phyloP scores from a whole-genome alignment of 2,888 invertebrate genomes.

The Erannis defoliaria region DNA sequence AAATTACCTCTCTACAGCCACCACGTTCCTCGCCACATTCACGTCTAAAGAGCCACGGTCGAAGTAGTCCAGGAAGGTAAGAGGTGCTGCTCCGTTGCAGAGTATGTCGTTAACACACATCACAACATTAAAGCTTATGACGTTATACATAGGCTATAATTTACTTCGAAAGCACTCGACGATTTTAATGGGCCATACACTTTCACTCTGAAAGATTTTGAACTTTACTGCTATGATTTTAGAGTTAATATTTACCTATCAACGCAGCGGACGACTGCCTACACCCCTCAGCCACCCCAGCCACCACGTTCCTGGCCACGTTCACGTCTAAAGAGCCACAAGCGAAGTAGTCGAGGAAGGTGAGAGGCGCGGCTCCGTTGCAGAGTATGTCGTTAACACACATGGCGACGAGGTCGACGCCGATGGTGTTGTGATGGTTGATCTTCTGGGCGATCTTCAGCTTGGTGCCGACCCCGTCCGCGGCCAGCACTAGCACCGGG shows the following conservation, averaged over 20 bases:
- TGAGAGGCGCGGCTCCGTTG: conserved; percentile 98
- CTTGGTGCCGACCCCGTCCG: conserved; percentile 99
- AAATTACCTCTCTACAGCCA: conserved; percentile 92
- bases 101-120: conserved; percentile 99
- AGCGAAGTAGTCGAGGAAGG: conserved; percentile 98
- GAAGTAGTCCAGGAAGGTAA: conserved; percentile 98
- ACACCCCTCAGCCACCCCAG: conserved; percentile 95
- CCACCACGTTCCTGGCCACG: conserved; percentile 90
- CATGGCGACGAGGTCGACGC: conserved; percentile 99
- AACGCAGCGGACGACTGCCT: conserved; percentile 93
- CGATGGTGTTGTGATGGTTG: conserved; percentile 92
- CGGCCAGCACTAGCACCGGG: conserved; percentile 96
- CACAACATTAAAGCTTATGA: conserved; percentile 91
- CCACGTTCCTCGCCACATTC: conserved; percentile 89
- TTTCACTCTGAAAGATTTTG: too few relatives aligned
- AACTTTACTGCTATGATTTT: too few relatives aligned
- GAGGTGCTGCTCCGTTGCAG: conserved; percentile 97
- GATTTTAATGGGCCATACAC: too few relatives aligned
- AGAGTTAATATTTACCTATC: conserved; percentile 87
- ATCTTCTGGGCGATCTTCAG: conserved; percentile 95
- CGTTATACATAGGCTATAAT: neutral
- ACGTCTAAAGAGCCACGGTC: conserved; percentile 94
- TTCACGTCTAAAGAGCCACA: conserved; percentile 92
- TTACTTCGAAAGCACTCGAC: neutral
- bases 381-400: conserved; percentile 99